phyloP scores from a whole-genome alignment of 1,140 invertebrate genomes.

The Eriocheir sinensis region DNA sequence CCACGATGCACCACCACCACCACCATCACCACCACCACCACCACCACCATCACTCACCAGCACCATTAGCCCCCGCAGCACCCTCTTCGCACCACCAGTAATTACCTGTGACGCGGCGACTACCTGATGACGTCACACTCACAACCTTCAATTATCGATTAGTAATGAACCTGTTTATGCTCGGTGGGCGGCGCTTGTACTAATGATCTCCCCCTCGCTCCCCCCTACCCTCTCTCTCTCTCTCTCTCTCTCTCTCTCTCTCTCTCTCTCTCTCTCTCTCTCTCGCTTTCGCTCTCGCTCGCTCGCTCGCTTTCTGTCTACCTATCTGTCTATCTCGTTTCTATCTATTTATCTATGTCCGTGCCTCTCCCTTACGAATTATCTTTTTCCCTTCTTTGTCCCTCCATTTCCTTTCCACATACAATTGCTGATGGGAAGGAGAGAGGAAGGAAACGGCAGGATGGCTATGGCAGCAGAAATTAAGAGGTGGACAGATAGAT shows the following conservation, averaged over 20 bases:
- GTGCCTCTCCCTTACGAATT: no score
- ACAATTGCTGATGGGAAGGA: no score
- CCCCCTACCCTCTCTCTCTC: background rate
- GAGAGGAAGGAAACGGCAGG: no score
- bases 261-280: conserved; percentile 14
- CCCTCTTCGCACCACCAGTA: background rate
- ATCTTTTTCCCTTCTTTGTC: no score
- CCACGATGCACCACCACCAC: background rate
- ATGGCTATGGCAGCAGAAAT: no score
- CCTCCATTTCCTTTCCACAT: no score
- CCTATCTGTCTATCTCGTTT: background rate
- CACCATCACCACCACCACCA: background rate
- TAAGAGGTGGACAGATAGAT: conserved; percentile 4
- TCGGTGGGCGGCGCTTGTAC: background rate
- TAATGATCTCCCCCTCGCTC: background rate
- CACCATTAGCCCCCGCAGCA: background rate
- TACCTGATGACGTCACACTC: conserved; percentile 11
- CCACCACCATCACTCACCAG: background rate
- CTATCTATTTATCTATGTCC: no score
- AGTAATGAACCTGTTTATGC: background rate
- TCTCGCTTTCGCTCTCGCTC: background rate
- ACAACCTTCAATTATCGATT: conserved; percentile 25
- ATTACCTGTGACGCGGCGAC: background rate
- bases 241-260: conserved; percentile 22
- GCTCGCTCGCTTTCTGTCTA: background rate